Evolutionary conservation across 2,797 vertebrate genomes (phyloP).

Genomic region (Platyrinchus mystaceus): DNA sequence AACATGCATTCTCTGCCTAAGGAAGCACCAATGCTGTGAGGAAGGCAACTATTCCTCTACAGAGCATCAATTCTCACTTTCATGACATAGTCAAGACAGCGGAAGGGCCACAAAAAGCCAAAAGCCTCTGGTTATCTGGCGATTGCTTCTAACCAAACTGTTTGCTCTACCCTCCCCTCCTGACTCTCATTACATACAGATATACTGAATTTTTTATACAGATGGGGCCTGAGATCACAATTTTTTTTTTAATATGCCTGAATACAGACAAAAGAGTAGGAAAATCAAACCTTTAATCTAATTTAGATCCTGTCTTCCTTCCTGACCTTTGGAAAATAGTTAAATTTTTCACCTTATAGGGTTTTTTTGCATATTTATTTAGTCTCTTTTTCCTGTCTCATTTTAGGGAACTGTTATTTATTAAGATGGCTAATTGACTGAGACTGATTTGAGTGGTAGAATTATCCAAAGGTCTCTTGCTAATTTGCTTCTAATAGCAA

Average conservation of each 20-base stretch:
- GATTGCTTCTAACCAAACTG: background rate
- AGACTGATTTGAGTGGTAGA: conserved; percentile 59
- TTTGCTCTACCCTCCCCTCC: background rate
- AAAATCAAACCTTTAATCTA: conserved; percentile 4
- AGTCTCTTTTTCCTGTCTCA: conserved; percentile 22
- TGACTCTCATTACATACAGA: background rate
- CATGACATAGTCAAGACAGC: background rate
- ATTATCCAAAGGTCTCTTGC: conserved; percentile 60
- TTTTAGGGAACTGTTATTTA: conserved; percentile 52
- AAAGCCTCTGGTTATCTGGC: background rate
- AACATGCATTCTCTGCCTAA: background rate
- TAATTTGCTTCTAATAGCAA: conserved; percentile 58
- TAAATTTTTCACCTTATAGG: conserved; percentile 8
- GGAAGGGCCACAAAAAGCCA: background rate
- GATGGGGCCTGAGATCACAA: background rate
- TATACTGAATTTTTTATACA: background rate
- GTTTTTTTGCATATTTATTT: background rate
- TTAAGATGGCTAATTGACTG: conserved; percentile 43
- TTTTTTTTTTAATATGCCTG: background rate
- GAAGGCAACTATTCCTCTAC: background rate
- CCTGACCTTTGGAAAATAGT: conserved; percentile 35
- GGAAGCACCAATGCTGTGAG: background rate
- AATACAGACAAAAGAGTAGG: background rate
- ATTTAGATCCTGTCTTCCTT: conserved; percentile 22
- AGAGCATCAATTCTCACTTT: background rate